These are phyloP conservation scores for Dufourea novaeangliae DNA, from an alignment of 1,140 invertebrate species.

Conservation along the genomic window DNA sequence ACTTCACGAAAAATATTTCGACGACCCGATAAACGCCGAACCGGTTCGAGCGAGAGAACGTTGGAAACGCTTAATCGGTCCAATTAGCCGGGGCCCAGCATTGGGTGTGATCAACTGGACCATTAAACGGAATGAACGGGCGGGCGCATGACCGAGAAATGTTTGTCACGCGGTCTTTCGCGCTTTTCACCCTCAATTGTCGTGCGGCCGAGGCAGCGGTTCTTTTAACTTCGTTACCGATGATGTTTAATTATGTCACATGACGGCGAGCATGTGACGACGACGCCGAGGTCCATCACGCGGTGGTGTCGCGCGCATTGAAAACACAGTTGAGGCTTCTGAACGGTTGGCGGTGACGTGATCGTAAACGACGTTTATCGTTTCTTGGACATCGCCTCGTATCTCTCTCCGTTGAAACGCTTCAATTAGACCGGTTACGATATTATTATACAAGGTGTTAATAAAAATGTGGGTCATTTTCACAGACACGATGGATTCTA, in stretches of 20 bases:
- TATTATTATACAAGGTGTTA: neutral
- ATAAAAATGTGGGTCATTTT: too few species aligned
- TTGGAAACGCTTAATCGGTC: constrained; percentile 41
- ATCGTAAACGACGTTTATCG: neutral
- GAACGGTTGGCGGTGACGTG: neutral
- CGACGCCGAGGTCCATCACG: neutral
- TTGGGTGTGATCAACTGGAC: constrained; percentile 25
- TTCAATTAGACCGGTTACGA: neutral
- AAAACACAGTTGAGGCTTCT: constrained; percentile 6
- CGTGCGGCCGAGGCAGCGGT: neutral
- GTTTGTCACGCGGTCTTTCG: constrained; percentile 16
- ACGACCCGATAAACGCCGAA: neutral
- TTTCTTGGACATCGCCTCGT: neutral
- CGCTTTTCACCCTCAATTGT: constrained; percentile 40
- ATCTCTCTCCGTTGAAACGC: neutral
- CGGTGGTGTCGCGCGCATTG: neutral
- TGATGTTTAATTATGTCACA: constrained; percentile 26
- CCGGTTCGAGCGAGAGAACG: neutral
- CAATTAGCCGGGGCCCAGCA: constrained; percentile 37
- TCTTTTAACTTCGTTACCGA: constrained; percentile 2
- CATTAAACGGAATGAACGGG: constrained; percentile 42
- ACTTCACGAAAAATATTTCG: constrained; percentile 4
- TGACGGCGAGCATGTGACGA: neutral
- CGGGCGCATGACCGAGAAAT: constrained; percentile 18
- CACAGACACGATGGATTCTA: neutral